phyloP scores from a whole-genome alignment of 2,888 invertebrate species.

The Altica lythri region DNA sequence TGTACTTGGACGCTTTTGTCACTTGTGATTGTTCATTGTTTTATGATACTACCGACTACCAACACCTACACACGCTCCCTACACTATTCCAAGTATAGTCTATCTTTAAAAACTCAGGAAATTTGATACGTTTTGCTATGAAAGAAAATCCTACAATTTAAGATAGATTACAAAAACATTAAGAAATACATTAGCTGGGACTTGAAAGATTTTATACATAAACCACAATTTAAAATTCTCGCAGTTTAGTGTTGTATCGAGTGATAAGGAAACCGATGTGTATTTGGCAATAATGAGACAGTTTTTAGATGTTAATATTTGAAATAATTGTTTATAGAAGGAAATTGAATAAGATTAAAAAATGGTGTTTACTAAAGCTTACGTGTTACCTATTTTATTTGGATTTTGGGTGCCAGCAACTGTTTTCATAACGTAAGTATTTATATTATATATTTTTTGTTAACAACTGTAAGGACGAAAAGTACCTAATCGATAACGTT shows the following conservation, averaged over 20 bases:
- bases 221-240: no score
- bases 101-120: no score
- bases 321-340: no score
- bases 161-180: slow-evolving; percentile 8
- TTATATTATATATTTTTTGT: background rate
- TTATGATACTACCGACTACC: no score
- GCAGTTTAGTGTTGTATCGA: background rate
- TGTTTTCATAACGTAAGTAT: slow-evolving; percentile 50
- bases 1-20: background rate
- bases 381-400: slow-evolving; percentile 46
- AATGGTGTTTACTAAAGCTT: slow-evolving; percentile 37
- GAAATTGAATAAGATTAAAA: slow-evolving; percentile 1
- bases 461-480: no score
- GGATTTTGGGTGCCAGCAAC: slow-evolving; percentile 48
- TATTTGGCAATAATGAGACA: no score
- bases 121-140: no score
- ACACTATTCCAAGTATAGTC: no score
- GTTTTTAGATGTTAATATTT: no score
- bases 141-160: background rate
- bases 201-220: background rate
- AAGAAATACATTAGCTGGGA: background rate
- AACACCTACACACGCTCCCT: no score
- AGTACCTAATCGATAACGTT: no score
- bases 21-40: no score
- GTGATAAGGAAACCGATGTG: background rate